These are phyloP conservation scores for Drosophila atripex DNA, from an alignment of 2,888 invertebrate species.

Conservation along the genomic window DNA sequence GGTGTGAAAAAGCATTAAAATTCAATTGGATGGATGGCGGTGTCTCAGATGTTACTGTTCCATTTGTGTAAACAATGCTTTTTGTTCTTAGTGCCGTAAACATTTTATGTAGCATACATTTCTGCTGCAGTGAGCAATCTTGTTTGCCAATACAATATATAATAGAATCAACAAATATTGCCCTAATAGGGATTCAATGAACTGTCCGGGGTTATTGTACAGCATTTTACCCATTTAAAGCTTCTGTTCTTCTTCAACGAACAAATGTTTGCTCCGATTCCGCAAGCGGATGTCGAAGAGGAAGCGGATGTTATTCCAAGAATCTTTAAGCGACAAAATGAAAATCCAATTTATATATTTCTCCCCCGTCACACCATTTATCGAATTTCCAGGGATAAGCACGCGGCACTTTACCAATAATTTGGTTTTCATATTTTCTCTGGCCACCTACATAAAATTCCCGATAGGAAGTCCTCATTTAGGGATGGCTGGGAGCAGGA, in stretches of 20 bases:
- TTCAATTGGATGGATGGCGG: conserved; percentile 16
- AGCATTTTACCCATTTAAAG: conserved; percentile 3
- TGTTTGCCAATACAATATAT: conserved; percentile 1
- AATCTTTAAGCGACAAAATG: conserved; percentile 6
- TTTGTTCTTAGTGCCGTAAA: conserved; percentile 35
- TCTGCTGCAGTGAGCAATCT: conserved; percentile 38
- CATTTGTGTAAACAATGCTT: not conserved
- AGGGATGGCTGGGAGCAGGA: conserved; percentile 13
- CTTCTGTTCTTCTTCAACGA: not conserved
- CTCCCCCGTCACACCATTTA: not conserved
- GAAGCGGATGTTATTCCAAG: conserved; percentile 6
- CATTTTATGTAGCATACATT: conserved; percentile 64
- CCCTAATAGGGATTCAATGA: not conserved
- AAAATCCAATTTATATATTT: conserved; percentile 39
- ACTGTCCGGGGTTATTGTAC: not conserved
- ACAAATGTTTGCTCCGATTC: not conserved
- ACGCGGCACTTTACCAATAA: conserved; percentile 14
- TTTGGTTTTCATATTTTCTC: conserved; percentile 12
- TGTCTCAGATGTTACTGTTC: not conserved
- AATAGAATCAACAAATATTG: not conserved
- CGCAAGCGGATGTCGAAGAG: not conserved
- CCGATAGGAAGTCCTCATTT: conserved; percentile 7
- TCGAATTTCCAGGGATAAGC: conserved; percentile 15
- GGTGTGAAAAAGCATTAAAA: conserved; percentile 28
- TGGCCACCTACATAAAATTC: not conserved